Percentiles rank a stretch among this genome's conserved stretches.
These are phyloP conservation scores for Acholoe squamosa DNA, from an alignment of 2,888 invertebrate species.

Conservation along the genomic window DNA sequence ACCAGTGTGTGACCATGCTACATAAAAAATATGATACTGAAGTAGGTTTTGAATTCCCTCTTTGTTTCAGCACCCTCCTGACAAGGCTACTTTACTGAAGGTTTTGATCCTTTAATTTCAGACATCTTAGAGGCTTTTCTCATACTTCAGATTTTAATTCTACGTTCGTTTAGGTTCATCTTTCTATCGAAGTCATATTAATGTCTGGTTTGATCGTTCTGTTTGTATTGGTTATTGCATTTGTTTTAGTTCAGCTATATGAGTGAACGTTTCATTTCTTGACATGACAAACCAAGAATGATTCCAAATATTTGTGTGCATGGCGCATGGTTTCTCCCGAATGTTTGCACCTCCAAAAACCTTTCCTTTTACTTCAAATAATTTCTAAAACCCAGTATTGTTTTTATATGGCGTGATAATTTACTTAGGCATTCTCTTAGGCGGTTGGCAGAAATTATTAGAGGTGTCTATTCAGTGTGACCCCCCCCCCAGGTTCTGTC, in stretches of 20 bases:
- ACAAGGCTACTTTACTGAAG: neutral
- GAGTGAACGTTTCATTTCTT: neutral
- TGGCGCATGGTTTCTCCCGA: neutral
- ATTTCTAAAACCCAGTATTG: neutral
- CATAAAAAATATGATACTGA: neutral
- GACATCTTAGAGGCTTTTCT: no score
- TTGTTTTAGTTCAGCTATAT: neutral
- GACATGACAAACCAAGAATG: neutral
- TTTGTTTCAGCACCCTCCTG: slow-evolving; percentile 7
- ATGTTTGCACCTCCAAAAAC: neutral
- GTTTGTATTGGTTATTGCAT: neutral
- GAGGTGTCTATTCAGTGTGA: neutral
- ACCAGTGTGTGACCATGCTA: neutral
- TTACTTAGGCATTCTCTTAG: neutral
- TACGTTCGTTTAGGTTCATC: neutral
- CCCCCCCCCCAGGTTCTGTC: slow-evolving; percentile 35
- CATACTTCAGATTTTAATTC: neutral
- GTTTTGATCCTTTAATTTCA: neutral
- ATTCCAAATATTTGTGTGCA: neutral
- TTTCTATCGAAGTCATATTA: neutral
- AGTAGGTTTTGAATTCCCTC: neutral
- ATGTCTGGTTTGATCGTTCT: neutral
- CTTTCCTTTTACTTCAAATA: neutral
- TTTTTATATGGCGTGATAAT: neutral
- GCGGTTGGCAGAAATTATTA: neutral